Evolutionary conservation across 2,888 invertebrate species (phyloP).

Genomic region (Cataglyphis altisquamis): DNA sequence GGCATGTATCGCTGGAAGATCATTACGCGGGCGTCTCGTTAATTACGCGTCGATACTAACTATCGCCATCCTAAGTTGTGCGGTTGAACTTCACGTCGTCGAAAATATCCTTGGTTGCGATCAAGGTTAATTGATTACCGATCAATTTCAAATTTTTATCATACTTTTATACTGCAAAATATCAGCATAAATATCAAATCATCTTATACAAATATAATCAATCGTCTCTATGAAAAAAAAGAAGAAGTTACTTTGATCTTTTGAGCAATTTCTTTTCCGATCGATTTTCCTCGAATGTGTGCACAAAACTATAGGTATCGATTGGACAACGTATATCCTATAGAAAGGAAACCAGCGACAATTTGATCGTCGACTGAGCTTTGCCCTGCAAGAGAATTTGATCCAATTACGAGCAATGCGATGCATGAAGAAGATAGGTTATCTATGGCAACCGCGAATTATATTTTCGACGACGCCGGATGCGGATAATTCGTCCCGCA

Average conservation of each 20-base stretch:
- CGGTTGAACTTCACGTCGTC: conserved; percentile 48
- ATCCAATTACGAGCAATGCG: conserved; percentile 38
- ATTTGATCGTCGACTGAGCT: conserved; percentile 22
- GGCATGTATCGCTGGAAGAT: conserved; percentile 68
- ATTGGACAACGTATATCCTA: conserved; percentile 9
- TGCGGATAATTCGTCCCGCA: conserved; percentile 6
- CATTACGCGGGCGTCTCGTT: conserved; percentile 65
- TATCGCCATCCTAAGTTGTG: conserved; percentile 59
- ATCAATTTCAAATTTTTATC: conserved; percentile 1
- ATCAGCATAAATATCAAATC: background rate
- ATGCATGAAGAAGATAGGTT: conserved; percentile 21
- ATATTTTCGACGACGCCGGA: conserved; percentile 51
- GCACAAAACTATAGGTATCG: conserved; percentile 12
- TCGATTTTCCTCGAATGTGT: conserved; percentile 4
- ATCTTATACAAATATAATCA: conserved; percentile 12
- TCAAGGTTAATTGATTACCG: background rate
- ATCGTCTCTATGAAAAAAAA: background rate
- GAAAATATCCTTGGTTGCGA: conserved; percentile 4
- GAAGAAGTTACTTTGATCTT: background rate
- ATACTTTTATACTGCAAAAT: background rate
- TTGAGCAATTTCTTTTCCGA: background rate
- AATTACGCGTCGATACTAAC: conserved; percentile 68
- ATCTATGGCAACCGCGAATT: conserved; percentile 42
- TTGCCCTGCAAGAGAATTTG: conserved; percentile 22
- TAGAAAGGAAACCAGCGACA: conserved; percentile 27